Evolutionary conservation across 1,140 invertebrate genomes (phyloP).

Genomic region (Leucophenga varia): DNA sequence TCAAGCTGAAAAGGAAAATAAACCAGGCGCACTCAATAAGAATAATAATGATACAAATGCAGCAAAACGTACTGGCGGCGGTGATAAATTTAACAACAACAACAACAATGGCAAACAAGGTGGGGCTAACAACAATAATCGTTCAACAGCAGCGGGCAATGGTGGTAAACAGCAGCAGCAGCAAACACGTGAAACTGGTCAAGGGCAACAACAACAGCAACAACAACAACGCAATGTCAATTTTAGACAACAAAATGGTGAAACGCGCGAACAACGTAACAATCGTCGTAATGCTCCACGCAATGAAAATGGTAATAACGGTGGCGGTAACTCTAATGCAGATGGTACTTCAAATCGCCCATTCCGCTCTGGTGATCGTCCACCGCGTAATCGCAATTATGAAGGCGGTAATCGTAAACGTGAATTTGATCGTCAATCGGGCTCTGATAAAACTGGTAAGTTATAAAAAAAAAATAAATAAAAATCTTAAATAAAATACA

Average conservation of each 20-base stretch:
- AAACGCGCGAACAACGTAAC: conserved; percentile 71
- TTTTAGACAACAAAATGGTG: conserved; percentile 57
- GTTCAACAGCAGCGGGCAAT: conserved; percentile 8
- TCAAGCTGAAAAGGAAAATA: conserved; percentile 82
- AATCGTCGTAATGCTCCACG: conserved; percentile 67
- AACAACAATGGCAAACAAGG: conserved; percentile 32
- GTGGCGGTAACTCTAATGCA: conserved; percentile 57
- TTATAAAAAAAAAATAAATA: no score
- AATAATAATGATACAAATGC: conserved; percentile 39
- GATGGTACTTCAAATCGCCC: conserved; percentile 57
- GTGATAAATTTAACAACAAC: conserved; percentile 24
- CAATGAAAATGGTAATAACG: conserved; percentile 64
- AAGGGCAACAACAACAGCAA: conserved; percentile 39
- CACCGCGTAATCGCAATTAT: conserved; percentile 60
- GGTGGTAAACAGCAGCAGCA: conserved; percentile 18
- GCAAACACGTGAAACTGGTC: conserved; percentile 47
- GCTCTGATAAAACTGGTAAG: conserved; percentile 86
- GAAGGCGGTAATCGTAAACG: conserved; percentile 73
- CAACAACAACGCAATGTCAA: conserved; percentile 44
- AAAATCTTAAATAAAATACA: no score
- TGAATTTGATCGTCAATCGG: conserved; percentile 93
- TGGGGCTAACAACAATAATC: conserved; percentile 23
- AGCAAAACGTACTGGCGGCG: conserved; percentile 14
- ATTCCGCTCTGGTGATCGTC: conserved; percentile 40
- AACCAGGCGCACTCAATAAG: conserved; percentile 60